Base-by-base conservation (phyloP, 2,797 vertebrate species). In the Ptychadena robeensis region DNA sequence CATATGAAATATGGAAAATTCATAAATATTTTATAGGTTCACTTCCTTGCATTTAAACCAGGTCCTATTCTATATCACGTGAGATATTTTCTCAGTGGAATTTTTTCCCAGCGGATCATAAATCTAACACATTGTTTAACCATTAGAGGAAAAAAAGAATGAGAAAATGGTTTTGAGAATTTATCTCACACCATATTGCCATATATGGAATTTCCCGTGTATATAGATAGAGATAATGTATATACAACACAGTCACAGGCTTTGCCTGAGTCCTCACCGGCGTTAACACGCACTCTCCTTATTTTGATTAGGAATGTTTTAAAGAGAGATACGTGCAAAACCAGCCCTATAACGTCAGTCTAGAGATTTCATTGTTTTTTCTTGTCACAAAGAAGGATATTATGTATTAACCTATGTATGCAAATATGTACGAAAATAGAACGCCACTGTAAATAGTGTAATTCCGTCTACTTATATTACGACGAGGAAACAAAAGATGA, bases 151-250 rank as follows among this genome's bases (percentile, higher is more conserved):
- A 59, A 69, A 53, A 69, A 79, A 78, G 27, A 30, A n/a, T n/a
- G n/a, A n/a, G n/a, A 48, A 79, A 66, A 79, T 57, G 67, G 67
- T 57, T 79, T 79, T 48, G n/a, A 69, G 40, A 59, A 68, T 68
- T 68, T 35, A 69, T 35, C 44, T 68, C 63, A 67, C 75, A 78
- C 65, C 65, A 57, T 79, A 69, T 79, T 35, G 25, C 79, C 69
- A 40, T 66, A 74, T 65, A 81, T 35, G 70, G 71, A 73, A 57
- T 61, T 75, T 53, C 80, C 25, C 32, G 32, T 48, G 53, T 59
- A 74, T 22, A 75, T 61, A 53, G 44, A 61, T 73, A 32, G 63
- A 61, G 71, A 79, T 67, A 78, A 53, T 78, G 64, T 78, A 78
- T 57, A 79, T 57, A 79, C 44, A 68, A 30, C 7, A 30, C 63